phyloP scores from a whole-genome alignment of 2,797 vertebrate genomes.

The Poeciliopsis gracilis region DNA sequence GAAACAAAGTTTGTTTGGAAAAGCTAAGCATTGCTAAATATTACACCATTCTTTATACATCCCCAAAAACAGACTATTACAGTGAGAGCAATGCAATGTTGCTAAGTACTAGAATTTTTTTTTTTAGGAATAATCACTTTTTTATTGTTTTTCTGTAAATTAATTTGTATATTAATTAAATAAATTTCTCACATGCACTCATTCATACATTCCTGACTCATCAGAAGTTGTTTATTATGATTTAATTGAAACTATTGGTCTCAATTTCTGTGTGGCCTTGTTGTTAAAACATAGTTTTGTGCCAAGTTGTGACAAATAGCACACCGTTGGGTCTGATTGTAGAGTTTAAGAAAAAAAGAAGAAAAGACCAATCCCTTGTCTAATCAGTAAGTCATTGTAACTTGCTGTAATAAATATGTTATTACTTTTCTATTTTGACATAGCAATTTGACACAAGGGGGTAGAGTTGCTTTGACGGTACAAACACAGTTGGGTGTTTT shows the following conservation, averaged over 20 bases:
- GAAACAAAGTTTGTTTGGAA: neutral
- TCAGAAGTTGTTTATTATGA: neutral
- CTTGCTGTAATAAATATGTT: neutral
- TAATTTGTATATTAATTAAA: neutral
- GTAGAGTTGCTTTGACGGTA: slow-evolving; percentile 27
- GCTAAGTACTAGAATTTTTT: no score
- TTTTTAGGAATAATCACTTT: no score
- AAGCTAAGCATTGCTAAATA: neutral
- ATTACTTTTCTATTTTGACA: slow-evolving; percentile 2
- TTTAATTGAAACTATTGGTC: neutral
- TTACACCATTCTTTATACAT: neutral
- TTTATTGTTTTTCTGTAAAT: neutral
- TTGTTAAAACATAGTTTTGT: neutral
- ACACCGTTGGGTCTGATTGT: neutral
- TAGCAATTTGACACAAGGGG: slow-evolving; percentile 22
- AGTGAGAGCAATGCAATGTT: no score
- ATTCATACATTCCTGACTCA: neutral
- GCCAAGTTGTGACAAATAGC: neutral
- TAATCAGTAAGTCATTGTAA: neutral
- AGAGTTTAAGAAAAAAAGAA: neutral
- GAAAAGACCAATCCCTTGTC: neutral
- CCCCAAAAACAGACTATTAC: neutral
- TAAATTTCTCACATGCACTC: no score
- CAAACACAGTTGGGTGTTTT: slow-evolving; percentile 35
- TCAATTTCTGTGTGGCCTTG: neutral